These are phyloP conservation scores for Eupsilia transversa DNA, from an alignment of 2,888 invertebrate genomes.

Conservation along the genomic window DNA sequence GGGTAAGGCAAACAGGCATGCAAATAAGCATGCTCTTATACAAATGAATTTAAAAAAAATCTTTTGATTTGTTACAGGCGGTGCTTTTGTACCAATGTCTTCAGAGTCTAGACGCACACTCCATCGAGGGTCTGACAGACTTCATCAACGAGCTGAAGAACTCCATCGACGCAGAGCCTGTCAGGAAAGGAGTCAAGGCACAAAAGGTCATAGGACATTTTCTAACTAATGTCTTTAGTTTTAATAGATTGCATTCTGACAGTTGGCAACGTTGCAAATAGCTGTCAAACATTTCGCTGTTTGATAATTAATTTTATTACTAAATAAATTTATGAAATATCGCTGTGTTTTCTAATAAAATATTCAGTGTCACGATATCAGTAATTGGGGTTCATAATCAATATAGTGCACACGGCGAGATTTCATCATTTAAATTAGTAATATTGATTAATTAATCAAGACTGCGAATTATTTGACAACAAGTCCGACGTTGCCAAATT, in stretches of 20 bases:
- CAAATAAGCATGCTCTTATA: too few relatives aligned
- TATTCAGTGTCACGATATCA: neutral
- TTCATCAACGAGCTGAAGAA: slow-evolving; percentile 94
- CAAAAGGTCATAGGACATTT: slow-evolving; percentile 92
- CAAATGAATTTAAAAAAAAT: neutral
- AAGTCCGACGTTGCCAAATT: neutral
- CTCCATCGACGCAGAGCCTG: slow-evolving; percentile 93
- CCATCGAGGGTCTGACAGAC: slow-evolving; percentile 94
- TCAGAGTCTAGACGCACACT: slow-evolving; percentile 93
- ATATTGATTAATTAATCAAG: neutral
- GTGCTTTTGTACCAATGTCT: slow-evolving; percentile 95
- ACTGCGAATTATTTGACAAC: neutral
- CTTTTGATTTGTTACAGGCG: slow-evolving; percentile 88
- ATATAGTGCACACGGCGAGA: neutral
- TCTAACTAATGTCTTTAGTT: neutral
- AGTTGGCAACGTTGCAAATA: neutral
- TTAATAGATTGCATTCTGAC: neutral
- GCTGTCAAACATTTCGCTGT: neutral
- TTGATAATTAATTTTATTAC: neutral
- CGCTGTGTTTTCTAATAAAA: neutral
- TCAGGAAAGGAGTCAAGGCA: slow-evolving; percentile 96
- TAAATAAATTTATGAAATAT: neutral
- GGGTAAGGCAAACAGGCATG: too few relatives aligned
- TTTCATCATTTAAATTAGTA: neutral
- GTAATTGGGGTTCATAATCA: neutral